phyloP scores from a whole-genome alignment of 2,113 vertebrate genomes.

The Hypocryptadius cinnamomeus region DNA sequence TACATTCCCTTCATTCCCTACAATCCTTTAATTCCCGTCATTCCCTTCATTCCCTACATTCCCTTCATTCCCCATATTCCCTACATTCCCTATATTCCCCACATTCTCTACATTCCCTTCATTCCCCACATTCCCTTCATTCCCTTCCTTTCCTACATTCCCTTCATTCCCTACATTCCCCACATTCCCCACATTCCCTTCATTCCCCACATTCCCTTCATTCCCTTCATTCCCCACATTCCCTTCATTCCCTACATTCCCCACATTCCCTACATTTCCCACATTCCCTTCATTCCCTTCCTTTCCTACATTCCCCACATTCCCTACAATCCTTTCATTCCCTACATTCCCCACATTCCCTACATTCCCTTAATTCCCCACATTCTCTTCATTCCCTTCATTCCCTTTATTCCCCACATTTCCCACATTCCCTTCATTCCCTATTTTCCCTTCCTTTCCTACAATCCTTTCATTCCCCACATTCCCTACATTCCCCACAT shows the following conservation, averaged over 20 bases:
- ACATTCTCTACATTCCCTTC: too few relatives aligned
- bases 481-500: neutral
- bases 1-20: neutral
- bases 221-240: neutral
- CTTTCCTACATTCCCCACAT: too few relatives aligned
- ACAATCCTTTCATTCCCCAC: neutral
- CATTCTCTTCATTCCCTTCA: neutral
- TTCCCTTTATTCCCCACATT: neutral
- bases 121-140: neutral
- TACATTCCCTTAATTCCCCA: neutral
- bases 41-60: neutral
- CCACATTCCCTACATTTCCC: too few relatives aligned
- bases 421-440: neutral
- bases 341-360: too few relatives aligned
- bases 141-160: neutral
- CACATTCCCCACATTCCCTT: neutral
- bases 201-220: neutral
- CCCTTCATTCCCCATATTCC: neutral
- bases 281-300: neutral
- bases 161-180: neutral
- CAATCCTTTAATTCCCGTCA: neutral
- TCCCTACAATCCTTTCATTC: neutral
- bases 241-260: neutral
- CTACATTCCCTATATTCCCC: neutral
- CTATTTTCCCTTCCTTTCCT: too few relatives aligned